Evolutionary conservation across 2,113 vertebrate genomes (phyloP).

Genomic region (Lucifuga dentata): DNA sequence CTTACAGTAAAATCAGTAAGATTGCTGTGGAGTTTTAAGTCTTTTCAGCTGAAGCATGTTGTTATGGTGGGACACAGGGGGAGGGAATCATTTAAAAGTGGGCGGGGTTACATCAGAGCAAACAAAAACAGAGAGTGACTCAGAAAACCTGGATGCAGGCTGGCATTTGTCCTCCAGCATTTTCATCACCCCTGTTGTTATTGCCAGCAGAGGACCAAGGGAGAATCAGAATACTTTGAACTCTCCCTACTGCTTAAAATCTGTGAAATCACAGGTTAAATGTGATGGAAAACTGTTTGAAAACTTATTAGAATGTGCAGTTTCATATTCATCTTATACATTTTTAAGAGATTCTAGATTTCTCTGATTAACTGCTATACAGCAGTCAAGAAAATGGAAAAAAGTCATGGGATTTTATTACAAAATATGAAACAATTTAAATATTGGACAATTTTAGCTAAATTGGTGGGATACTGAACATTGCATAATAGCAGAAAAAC

Average conservation of each 20-base stretch:
- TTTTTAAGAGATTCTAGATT: neutral
- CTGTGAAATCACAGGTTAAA: neutral
- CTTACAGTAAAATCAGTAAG: no score
- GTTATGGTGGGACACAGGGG: neutral
- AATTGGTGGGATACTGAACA: no score
- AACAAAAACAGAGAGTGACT: conserved; percentile 25
- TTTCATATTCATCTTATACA: neutral
- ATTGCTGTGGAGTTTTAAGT: no score
- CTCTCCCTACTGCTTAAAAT: conserved; percentile 1
- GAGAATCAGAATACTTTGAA: conserved; percentile 2
- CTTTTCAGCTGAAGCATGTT: neutral
- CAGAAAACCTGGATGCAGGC: conserved; percentile 1
- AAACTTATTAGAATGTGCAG: neutral
- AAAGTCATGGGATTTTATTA: neutral
- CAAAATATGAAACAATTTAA: neutral
- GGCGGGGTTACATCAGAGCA: no score
- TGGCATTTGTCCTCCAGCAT: conserved; percentile 3
- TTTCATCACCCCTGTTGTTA: conserved; percentile 5
- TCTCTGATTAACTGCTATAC: neutral
- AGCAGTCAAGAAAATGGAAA: no score
- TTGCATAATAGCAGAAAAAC: no score
- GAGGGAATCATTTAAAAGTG: neutral
- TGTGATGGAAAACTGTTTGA: neutral
- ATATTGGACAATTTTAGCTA: no score
- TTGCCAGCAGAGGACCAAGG: neutral